Base-by-base conservation (phyloP, 1,140 invertebrate species). In the Caerostris extrusa region DNA sequence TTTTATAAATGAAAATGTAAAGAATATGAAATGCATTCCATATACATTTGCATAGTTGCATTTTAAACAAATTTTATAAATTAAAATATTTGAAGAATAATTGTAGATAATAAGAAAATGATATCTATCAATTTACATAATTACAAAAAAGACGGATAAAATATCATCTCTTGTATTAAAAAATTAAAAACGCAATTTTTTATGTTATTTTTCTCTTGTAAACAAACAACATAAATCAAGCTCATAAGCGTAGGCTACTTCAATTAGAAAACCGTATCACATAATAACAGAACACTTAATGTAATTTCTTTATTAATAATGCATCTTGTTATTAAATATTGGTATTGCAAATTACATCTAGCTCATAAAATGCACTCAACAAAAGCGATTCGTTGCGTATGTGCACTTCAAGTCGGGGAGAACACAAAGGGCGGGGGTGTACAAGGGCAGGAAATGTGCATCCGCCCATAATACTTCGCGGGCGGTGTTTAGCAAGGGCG, bases 371-470 rank as follows among this genome's bases (percentile, higher is more conserved):
- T 50, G 34, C 12, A 53, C 34, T 50, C 34, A 53, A 50, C 8
- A 10, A 77, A 77, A 53, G 71, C 12, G 34, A 53, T 34, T 34
- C 34, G 34, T 77, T 50, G 3, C n/a, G 7, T 12, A 77, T 14
- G 71, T 50, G 3, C 71, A 7, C 53, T 34, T 19, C 5, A 53
- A 12, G 34, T 50, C 53, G 34, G 19, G 69, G 53, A 50, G 12
- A 77, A 50, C 5, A 77, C 71, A 77, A 77, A 17, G 55, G 82
- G 82, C 34, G 82, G 82, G 82, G 82, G 82, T 57, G 17, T 57
- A 8, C 82, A 83, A 12, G 55, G 56, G 82, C 82, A 83, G 82
- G 56, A 58, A 83, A 34, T 5, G 56, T 10, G 19, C 61, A 64
- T 77, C 19, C 71, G 71, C 71, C 71, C 71, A 50, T 77, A 10